Evolutionary conservation across 2,113 vertebrate species (phyloP).

Genomic region (Lamprotornis superbus): DNA sequence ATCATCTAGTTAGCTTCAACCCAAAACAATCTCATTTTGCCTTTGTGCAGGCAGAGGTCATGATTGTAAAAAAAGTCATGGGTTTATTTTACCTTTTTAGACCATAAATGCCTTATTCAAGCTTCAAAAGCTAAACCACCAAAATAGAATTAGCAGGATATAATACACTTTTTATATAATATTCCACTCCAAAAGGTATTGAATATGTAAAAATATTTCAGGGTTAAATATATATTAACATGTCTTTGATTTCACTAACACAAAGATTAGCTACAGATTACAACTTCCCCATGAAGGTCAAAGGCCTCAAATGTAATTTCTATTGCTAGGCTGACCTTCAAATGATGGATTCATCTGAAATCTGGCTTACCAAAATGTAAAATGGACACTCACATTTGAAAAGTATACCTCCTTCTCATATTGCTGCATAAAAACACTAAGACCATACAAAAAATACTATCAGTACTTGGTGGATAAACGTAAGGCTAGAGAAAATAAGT

Average conservation of each 20-base stretch:
- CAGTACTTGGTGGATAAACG: neutral
- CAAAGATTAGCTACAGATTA: constrained; percentile 8
- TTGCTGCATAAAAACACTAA: neutral
- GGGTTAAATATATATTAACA: neutral
- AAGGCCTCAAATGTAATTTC: neutral
- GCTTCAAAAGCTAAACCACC: neutral
- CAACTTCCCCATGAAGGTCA: neutral
- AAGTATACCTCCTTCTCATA: neutral
- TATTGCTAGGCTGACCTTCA: neutral
- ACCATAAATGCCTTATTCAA: neutral
- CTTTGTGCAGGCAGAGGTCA: neutral
- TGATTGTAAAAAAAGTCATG: neutral
- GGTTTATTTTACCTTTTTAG: neutral
- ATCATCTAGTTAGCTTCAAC: neutral
- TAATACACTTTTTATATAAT: neutral
- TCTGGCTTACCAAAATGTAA: neutral
- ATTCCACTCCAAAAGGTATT: neutral
- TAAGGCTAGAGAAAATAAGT: neutral
- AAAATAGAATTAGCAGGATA: neutral
- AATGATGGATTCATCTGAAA: neutral
- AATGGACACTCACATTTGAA: neutral
- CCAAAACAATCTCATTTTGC: neutral
- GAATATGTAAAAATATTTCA: neutral
- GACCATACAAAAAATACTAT: neutral
- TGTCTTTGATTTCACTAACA: neutral